Base-by-base conservation (phyloP, 1,140 invertebrate species). In the Metopolophium dirhodum region DNA sequence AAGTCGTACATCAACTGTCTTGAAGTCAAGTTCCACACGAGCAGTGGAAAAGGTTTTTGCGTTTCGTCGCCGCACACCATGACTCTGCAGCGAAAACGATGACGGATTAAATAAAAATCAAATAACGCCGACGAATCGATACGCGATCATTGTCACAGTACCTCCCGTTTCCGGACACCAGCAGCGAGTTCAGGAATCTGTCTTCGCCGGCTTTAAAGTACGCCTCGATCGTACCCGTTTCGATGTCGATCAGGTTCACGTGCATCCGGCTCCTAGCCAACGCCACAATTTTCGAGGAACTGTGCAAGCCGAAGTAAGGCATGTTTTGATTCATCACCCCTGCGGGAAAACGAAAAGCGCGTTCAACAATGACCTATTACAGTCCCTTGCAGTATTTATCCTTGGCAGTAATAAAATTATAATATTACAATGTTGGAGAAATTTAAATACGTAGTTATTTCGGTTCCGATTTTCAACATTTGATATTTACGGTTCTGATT, bases 281-380 rank as follows among this genome's bases (percentile, higher is more conserved):
- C 30, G 97, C 97, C 26, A 98, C 98, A 87, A 98, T 95, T 95
- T 98, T 97, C 37, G 96, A 96, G 82, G 96, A 95, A 95, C 98
- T 97, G 95, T 98, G 97, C 11, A 98, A 96, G 6, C 97, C 98
- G 95, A 97, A 98, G 95, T 97, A 98, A 61, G 98, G 97, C 98
- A 98, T 98, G 95, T 98, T 98, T 95, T 98, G 97, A 96, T 98
- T 98, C 97, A 98, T 98, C 7, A 98, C 97, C 61, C 98, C 96
- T 94, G 77, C 96, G 94, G 83, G 18, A 94, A 93, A 87, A 47
- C 77, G 1, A 87, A 94, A 35, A 68, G 30, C n/a, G 30, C 26
- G 26, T 91, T 87, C 8, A 89, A 41, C 49, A 77, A 77, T 77
- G 6, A 77, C 6, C 26, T 18, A 77, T n/a, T 77, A 30, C 0